Evolutionary conservation across 1,140 invertebrate genomes (phyloP).

Genomic region (Scaptomyza graminum): DNA sequence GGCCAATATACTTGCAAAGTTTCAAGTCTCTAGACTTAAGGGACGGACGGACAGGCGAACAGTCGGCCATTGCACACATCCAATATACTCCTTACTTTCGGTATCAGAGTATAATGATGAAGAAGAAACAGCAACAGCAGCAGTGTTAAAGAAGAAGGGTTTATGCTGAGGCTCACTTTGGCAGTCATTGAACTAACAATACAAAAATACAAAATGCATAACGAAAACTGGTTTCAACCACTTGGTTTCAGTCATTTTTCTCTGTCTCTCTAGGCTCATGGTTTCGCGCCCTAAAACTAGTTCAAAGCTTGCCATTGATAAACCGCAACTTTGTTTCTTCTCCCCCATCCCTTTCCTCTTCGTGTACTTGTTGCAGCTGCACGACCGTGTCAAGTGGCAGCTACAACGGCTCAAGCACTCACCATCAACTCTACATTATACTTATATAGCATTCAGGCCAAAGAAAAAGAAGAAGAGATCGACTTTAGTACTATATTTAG

Average conservation of each 20-base stretch:
- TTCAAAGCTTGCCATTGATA: conserved; percentile 55
- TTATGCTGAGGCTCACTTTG: conserved; percentile 59
- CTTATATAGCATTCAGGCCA: conserved; percentile 4
- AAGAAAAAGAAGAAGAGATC: conserved; percentile 10
- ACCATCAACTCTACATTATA: conserved; percentile 28
- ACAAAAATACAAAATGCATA: not conserved
- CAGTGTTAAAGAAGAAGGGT: conserved; percentile 23
- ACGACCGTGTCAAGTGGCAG: conserved; percentile 45
- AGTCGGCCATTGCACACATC: too few relatives aligned
- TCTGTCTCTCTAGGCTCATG: conserved; percentile 25
- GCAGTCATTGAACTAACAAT: conserved; percentile 67
- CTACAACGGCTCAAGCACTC: conserved; percentile 38
- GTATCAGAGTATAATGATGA: not conserved
- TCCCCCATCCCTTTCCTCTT: not conserved
- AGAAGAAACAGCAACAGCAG: conserved; percentile 2
- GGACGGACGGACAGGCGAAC: too few relatives aligned
- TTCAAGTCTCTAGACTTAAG: too few relatives aligned
- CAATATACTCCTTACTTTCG: too few relatives aligned
- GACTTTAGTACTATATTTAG: conserved; percentile 66
- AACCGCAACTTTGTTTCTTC: conserved; percentile 10
- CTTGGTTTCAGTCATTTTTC: conserved; percentile 18
- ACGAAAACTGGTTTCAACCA: conserved; percentile 39
- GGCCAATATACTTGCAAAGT: too few relatives aligned
- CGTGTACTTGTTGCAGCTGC: conserved; percentile 23
- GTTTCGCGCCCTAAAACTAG: conserved; percentile 50